These are phyloP conservation scores for Ariolimax columbianus DNA, from an alignment of 2,888 invertebrate genomes.

Conservation along the genomic window DNA sequence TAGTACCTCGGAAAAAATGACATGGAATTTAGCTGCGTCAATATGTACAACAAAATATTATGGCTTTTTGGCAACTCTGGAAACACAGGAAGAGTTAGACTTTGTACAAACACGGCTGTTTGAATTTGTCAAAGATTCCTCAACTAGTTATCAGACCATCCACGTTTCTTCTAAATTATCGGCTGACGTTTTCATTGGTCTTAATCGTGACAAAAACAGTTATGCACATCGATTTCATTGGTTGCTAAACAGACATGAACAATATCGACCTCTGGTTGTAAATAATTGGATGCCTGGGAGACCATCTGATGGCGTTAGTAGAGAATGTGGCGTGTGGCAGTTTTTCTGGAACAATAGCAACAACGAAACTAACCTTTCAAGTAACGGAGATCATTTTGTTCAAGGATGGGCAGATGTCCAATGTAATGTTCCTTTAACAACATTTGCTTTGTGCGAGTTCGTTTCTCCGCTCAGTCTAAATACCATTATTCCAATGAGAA, in stretches of 20 bases:
- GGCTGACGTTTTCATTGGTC: not conserved
- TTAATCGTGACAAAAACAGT: not conserved
- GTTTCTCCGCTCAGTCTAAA: not conserved
- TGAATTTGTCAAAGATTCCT: not conserved
- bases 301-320: not conserved
- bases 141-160: not conserved
- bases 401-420: not conserved
- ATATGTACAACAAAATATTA: not conserved
- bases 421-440: not conserved
- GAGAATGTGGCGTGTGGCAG: not conserved
- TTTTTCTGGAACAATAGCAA: not conserved
- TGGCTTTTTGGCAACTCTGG: not conserved
- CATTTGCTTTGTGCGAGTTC: not conserved
- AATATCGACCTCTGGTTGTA: not conserved
- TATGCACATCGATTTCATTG: not conserved
- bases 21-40: not conserved
- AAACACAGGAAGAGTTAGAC: not conserved
- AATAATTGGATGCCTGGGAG: not conserved
- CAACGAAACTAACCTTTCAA: not conserved
- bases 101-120: not conserved
- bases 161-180: not conserved
- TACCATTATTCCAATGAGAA: not conserved
- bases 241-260: not conserved
- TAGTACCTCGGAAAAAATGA: not conserved
- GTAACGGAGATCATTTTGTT: not conserved